Percentiles rank a stretch among this genome's conserved stretches.
phyloP scores from a whole-genome alignment of 2,113 vertebrate species.

The Perca schrenkii region DNA sequence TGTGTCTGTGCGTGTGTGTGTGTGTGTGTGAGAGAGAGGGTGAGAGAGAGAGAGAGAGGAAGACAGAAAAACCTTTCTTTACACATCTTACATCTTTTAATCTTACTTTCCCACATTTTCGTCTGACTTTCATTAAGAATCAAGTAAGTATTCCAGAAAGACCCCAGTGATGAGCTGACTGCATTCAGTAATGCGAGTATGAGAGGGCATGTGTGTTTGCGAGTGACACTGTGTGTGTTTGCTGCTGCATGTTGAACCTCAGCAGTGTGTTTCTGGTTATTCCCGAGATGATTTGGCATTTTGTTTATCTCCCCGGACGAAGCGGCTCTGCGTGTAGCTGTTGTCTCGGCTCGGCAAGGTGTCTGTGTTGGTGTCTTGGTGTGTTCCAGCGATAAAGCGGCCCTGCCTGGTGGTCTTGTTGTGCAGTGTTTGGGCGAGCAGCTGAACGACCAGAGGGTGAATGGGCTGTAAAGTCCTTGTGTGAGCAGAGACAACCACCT shows the following conservation, averaged over 20 bases:
- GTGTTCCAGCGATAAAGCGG: constrained; percentile 27
- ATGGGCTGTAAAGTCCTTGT: constrained; percentile 34
- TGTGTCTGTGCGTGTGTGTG: neutral
- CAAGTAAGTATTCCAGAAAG: neutral
- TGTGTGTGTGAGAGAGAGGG: neutral
- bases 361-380: neutral
- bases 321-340: neutral
- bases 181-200: neutral
- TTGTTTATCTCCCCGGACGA: neutral
- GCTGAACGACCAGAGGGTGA: constrained; percentile 28
- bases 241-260: neutral
- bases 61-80: neutral
- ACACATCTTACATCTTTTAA: neutral
- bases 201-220: neutral
- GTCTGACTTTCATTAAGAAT: constrained; percentile 29
- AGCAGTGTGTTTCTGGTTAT: constrained; percentile 5
- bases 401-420: constrained; percentile 1
- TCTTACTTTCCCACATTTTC: neutral
- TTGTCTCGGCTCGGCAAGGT: neutral
- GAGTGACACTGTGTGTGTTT: neutral
- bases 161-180: neutral
- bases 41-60: neutral
- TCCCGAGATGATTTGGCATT: neutral
- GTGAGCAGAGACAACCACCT: constrained; percentile 43
- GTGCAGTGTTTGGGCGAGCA: neutral